Percentiles rank a stretch among this genome's conserved stretches.
phyloP scores from a whole-genome alignment of 2,113 vertebrate genomes.

The Aepyceros melampus region DNA sequence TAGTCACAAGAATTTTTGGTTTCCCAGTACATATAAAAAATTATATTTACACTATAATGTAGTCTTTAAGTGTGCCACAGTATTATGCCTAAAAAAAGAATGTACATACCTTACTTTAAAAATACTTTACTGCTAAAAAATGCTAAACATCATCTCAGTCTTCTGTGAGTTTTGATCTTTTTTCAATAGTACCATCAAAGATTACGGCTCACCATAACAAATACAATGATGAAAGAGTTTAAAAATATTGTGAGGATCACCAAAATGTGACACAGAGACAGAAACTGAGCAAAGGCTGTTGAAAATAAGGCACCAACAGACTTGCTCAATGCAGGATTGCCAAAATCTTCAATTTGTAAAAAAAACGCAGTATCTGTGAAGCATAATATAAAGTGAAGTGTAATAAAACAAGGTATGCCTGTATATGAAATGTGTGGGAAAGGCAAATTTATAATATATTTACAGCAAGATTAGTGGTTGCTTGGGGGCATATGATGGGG shows the following conservation, averaged over 20 bases:
- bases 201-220: neutral
- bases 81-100: neutral
- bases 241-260: neutral
- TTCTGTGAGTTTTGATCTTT: neutral
- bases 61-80: neutral
- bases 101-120: neutral
- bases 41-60: neutral
- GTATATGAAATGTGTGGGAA: neutral
- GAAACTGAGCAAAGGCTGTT: neutral
- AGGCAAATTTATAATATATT: neutral
- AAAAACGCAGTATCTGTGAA: neutral
- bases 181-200: neutral
- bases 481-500: neutral
- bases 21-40: neutral
- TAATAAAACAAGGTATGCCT: neutral
- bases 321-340: neutral
- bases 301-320: neutral
- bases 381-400: neutral
- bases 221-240: neutral
- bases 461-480: neutral
- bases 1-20: neutral
- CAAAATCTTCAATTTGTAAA: neutral
- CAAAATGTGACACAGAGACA: neutral
- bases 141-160: neutral
- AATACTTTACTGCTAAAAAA: neutral